These are phyloP conservation scores for Lophotriccus pileatus DNA, from an alignment of 2,797 vertebrate species.

Conservation along the genomic window DNA sequence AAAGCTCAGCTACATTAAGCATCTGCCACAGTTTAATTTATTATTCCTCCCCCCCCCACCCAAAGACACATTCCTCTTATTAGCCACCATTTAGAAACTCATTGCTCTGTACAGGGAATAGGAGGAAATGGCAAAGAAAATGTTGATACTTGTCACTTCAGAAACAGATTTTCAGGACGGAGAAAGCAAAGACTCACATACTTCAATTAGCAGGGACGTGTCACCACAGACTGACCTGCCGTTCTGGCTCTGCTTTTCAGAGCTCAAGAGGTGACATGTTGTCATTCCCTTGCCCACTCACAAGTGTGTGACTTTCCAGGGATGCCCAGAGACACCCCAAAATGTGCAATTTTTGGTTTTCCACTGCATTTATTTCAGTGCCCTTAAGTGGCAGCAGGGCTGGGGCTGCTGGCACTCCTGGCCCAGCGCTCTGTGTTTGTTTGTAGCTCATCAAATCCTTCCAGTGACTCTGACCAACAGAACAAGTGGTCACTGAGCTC, in stretches of 20 bases:
- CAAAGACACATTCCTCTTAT: background rate
- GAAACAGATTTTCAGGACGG: background rate
- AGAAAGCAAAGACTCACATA: background rate
- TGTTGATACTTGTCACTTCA: background rate
- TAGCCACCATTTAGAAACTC: background rate
- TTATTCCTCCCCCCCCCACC: background rate
- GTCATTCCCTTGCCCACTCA: background rate
- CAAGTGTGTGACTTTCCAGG: background rate
- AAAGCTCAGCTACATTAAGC: background rate
- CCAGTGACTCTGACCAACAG: background rate
- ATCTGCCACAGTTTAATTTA: background rate
- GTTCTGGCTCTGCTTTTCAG: background rate
- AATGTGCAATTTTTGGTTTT: background rate
- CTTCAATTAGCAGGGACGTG: background rate
- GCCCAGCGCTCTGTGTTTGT: background rate
- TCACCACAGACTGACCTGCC: background rate
- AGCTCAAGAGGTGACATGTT: background rate
- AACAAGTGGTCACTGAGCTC: background rate
- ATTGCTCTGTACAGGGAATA: background rate
- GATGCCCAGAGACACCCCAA: background rate
- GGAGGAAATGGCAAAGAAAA: background rate
- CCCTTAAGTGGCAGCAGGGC: background rate
- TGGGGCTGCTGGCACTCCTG: accelerated
- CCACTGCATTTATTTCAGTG: background rate
- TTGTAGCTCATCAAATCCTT: background rate